Base-by-base conservation (phyloP, 2,888 invertebrate genomes). In the Ormyrus labotus region DNA sequence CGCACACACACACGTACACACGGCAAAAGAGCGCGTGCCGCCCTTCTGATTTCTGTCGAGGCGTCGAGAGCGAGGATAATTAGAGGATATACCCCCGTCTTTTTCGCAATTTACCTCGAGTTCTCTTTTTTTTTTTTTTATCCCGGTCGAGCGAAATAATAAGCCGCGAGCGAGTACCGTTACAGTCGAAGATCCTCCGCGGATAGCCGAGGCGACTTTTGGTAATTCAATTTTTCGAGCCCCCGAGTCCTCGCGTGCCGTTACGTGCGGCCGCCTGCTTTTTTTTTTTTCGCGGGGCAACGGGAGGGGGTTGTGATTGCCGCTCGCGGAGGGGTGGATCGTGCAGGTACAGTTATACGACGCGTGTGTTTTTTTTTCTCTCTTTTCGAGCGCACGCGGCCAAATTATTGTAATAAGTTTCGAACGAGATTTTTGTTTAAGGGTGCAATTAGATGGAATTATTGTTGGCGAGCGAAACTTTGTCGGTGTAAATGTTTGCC, bases 11-110 rank as follows among this genome's bases (percentile, higher is more conserved):
- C 69, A 71, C 10, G 19, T 10, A 19, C 51, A 65, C 70, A 75
- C 55, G 76, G 74, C 77, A 70, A 64, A 85, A 85, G 84, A 85
- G 84, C 86, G 79, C 85, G 85, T 84, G 85, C 83, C 83, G 83
- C 83, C 82, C 83, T 84, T 81, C 84, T 82, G 84, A 86, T 86
- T 85, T 82, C 82, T 84, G 84, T 83, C 71, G 81, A 76, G 82
- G 80, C 82, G 75, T 82, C 83, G 70, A 80, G 19, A 19, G 48
- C 70, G 68, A 78, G 80, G 83, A 83, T 86, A 85, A 87, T 87
- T 86, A 84, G 80, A 83, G 83, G 85, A 85, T 78, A 83, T 11
- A 47, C 11, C 47, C n/a, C 10, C 55, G 9, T 19, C 19, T 19
- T 19, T 19, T 19, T 19, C 19, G 19, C 19, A 19, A 19, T 19